Evolutionary conservation across 2,888 invertebrate genomes (phyloP), one percentile per base, ranked within the genome.

Genomic region (Acrocera orbiculus): DNA sequence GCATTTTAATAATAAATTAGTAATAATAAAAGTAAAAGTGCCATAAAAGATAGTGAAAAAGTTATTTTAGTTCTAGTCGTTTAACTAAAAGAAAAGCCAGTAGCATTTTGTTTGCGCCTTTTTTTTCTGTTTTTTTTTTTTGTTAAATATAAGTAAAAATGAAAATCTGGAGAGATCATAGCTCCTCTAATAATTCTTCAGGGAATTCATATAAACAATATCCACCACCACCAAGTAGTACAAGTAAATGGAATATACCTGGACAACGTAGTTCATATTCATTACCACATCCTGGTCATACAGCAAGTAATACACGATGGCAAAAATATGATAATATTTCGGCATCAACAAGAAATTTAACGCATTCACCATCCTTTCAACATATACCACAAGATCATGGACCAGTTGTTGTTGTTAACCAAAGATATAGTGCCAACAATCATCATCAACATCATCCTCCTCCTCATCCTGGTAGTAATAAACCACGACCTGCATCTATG

Each of bases 241-340:
- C 41, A 8, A 40, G 37, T 32, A 44, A 44, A 27, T 41, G 42
- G 38, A 46, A 41, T 41, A 36, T 44, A 13, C 37, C 46, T 19
- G 45, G 38, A 15, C 47, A 47, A 27, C 34, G 47, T 27, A 46
- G 44, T 38, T 45, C 48, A 25, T 46, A 47, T 38, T 48, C 48
- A 6, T 37, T 48, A 17, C 48, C 48, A 15, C 47, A 48, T 45
- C 47, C 48, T 23, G 46, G 44, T n/a, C 44, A 46, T 35, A 44
- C 45, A 20, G 45, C 45, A 5, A 48, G 47, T 32, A 47, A 47
- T 40, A 36, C 36, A 40, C 41, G 48, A 25, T 48, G 46, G 38
- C 34, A 38, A 27, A 39, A 40, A 26, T 38, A 40, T 33, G 42
- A 39, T 29, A 39, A 34, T 25, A 35, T 40, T 19, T 42, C 46